Conservation (phyloP, 2,113 vertebrate species). For the Neomonachus schauinslandi region DNA sequence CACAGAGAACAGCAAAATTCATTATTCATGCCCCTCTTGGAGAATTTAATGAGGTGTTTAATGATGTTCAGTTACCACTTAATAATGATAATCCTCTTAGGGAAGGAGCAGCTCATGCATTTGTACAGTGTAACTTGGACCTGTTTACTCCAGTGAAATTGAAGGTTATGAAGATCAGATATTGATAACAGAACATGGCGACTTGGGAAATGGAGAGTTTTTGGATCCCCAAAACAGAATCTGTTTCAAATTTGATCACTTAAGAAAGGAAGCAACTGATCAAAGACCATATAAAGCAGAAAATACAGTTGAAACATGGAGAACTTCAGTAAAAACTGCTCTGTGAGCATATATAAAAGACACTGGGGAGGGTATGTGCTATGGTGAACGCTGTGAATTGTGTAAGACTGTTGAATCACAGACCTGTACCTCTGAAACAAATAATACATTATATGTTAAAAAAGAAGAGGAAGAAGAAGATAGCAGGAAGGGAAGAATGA, state of each 20-base stretch:
- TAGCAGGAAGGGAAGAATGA: too few relatives aligned
- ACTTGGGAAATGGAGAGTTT: constrained; percentile 95
- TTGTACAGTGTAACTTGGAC: constrained; percentile 98
- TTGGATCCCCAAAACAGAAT: constrained; percentile 96
- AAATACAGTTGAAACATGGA: constrained; percentile 93
- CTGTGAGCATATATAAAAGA: constrained; percentile 93
- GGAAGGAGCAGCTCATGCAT: constrained; percentile 81
- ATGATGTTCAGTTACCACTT: not conserved
- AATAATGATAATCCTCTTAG: not conserved
- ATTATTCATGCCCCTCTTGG: not conserved
- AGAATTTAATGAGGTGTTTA: not conserved
- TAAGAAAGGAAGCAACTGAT: constrained; percentile 97
- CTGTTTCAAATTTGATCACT: constrained; percentile 97
- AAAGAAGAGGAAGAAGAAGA: too few relatives aligned
- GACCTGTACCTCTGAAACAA: too few relatives aligned
- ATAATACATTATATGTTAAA: too few relatives aligned
- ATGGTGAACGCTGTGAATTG: too few relatives aligned
- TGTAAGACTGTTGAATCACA: too few relatives aligned
- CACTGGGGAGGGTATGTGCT: too few relatives aligned
- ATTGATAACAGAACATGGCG: constrained; percentile 97
- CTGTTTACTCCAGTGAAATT: constrained; percentile 97
- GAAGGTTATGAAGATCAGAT: constrained; percentile 97
- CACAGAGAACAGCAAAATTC: not conserved
- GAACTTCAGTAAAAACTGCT: constrained; percentile 92
- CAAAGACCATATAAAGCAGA: constrained; percentile 93